Evolutionary conservation across 2,888 invertebrate genomes (phyloP).

Genomic region (Germaria angustata): DNA sequence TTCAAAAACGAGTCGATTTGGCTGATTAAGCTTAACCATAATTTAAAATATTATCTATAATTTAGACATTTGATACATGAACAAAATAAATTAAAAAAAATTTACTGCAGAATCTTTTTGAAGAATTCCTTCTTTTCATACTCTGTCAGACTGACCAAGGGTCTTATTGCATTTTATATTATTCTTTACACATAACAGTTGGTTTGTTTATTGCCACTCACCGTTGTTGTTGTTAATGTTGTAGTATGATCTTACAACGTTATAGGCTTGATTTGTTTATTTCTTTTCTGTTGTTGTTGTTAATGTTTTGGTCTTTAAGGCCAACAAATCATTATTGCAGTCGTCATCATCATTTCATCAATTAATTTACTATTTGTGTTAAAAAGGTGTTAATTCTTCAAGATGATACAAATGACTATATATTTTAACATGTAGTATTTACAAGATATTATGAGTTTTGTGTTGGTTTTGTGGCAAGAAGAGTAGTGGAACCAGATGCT

Average conservation of each 20-base stretch:
- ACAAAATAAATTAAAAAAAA: no score
- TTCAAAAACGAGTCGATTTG: no score
- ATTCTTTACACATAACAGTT: conserved; percentile 7
- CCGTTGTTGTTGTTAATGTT: background rate
- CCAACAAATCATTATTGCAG: conserved; percentile 13
- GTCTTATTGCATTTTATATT: background rate
- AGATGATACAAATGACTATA: conserved; percentile 10
- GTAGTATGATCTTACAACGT: background rate
- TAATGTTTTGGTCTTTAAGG: background rate
- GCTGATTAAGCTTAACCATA: no score
- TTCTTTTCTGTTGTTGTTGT: conserved; percentile 9
- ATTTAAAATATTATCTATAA: no score
- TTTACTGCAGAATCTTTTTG: no score
- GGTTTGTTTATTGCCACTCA: background rate
- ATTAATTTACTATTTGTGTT: conserved; percentile 61
- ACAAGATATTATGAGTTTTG: background rate
- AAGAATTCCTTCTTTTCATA: background rate
- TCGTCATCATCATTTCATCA: conserved; percentile 38
- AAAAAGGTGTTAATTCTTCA: conserved; percentile 63
- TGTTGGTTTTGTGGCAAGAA: background rate
- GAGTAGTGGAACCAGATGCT: background rate
- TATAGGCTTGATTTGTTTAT: conserved; percentile 30
- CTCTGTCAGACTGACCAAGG: background rate
- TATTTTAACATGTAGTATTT: background rate
- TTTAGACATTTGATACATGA: no score